Evolutionary conservation across 2,113 vertebrate genomes (phyloP).

Genomic region (Zosterops hypoxanthus): DNA sequence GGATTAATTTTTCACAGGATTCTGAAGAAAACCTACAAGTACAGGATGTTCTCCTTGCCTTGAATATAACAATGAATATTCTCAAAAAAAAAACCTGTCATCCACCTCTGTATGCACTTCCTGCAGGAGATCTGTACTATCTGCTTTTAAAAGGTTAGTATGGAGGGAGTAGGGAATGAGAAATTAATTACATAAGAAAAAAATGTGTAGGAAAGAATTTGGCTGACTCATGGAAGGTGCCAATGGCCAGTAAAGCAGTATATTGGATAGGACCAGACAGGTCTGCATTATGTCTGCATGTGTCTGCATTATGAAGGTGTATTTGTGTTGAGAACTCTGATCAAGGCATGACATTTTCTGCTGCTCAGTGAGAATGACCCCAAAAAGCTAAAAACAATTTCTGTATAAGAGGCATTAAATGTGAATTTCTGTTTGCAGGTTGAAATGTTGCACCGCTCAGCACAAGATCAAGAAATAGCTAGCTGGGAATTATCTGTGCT

Average conservation of each 20-base stretch:
- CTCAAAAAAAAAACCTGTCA: background rate
- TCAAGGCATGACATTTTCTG: background rate
- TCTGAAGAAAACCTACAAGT: background rate
- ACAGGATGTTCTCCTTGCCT: fast-evolving
- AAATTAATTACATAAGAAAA: background rate
- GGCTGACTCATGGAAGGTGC: background rate
- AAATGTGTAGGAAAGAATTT: background rate
- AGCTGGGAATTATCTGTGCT: background rate
- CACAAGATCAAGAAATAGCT: background rate
- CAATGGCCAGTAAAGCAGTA: background rate
- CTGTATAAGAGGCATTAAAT: fast-evolving
- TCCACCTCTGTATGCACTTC: background rate
- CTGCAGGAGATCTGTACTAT: background rate
- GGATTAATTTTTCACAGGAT: background rate
- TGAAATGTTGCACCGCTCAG: background rate
- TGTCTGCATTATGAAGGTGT: background rate
- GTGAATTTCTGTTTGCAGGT: background rate
- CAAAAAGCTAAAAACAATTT: background rate
- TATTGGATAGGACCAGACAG: background rate
- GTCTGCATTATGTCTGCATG: no score
- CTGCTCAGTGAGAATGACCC: background rate
- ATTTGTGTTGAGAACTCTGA: background rate
- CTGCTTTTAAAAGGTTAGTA: background rate
- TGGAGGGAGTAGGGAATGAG: fast-evolving
- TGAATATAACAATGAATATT: background rate